Evolutionary conservation across 2,797 vertebrate genomes (phyloP), one percentile per base, ranked within the genome.

Genomic region (Sebastes kiyomatsui): DNA sequence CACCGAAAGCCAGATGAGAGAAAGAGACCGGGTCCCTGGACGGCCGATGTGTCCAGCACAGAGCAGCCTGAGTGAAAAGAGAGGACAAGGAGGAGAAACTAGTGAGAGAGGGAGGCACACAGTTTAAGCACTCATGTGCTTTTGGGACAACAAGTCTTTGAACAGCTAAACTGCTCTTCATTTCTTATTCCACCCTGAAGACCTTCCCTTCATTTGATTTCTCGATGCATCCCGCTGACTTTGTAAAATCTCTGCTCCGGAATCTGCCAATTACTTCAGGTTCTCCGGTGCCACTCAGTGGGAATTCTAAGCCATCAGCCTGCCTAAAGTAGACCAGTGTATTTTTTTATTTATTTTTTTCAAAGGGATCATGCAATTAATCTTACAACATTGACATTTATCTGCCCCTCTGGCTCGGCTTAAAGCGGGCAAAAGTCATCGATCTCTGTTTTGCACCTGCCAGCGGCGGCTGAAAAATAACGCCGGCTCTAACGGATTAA

Each of bases 291-390:
- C 1, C 22, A 38, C 22, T 66, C 16, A 30, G 9, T 16, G 10
- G 56, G 56, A n/a, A 33, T 33, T 38, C 16, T 38, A 22, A 56
- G 32, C 18, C 74, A 65, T 32, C 23, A 52, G 46, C 52, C 28
- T 5, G 0, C n/a, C 59, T 42, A 16, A 75, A 75, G 23, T 4
- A 32, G 49, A 69, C 8, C 5, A 55, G 11, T 55, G n/a, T 25
- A 8, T 25, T 66, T 77, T 13, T 16, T 7, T 18, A 18, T 46
- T 46, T 46, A 7, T 67, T 35, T 27, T 1, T 73, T 27, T 42
- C 38, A 6, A 68, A 33, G 20, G 14, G 35, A 65, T 79, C 60
- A 18, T n/a, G 46, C 72, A 77, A 77, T 87, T 80, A 79, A 79
- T 81, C 20, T 70, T 61, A 28, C 16, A 46, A 4, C 32, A 23